These are phyloP conservation scores for Gonioctena quinquepunctata DNA, from an alignment of 1,140 invertebrate species.

Conservation along the genomic window DNA sequence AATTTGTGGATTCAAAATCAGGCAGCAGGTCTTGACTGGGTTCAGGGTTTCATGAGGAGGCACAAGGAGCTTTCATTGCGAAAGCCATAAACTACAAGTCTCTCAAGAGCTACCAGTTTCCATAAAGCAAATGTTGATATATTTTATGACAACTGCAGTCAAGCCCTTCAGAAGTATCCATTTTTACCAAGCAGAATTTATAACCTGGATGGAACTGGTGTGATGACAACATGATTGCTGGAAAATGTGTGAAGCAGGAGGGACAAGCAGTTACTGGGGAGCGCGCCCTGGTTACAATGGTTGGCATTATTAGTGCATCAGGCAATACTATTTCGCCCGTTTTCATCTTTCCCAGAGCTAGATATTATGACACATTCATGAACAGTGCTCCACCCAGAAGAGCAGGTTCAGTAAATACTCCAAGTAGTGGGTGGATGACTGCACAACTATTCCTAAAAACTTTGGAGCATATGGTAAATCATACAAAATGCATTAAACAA, in stretches of 20 bases:
- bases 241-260: background rate
- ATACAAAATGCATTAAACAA: slow-evolving; percentile 3
- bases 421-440: slow-evolving; percentile 14
- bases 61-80: background rate
- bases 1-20: background rate
- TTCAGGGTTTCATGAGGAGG: background rate
- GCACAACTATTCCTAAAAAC: slow-evolving; percentile 7
- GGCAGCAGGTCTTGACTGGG: background rate
- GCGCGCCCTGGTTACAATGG: background rate
- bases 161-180: background rate
- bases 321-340: slow-evolving; percentile 2
- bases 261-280: background rate
- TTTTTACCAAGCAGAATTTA: background rate
- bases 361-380: slow-evolving; percentile 10
- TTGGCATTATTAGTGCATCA: background rate
- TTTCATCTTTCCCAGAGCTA: background rate
- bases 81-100: background rate
- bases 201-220: background rate
- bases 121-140: background rate
- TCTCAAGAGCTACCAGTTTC: background rate
- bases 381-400: background rate
- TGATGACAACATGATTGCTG: background rate
- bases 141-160: background rate
- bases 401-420: background rate
- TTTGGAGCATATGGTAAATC: slow-evolving; percentile 2